Evolutionary conservation across 2,888 invertebrate species (phyloP), one percentile per base, ranked within the genome.

Genomic region (Eupithecia inturbata): DNA sequence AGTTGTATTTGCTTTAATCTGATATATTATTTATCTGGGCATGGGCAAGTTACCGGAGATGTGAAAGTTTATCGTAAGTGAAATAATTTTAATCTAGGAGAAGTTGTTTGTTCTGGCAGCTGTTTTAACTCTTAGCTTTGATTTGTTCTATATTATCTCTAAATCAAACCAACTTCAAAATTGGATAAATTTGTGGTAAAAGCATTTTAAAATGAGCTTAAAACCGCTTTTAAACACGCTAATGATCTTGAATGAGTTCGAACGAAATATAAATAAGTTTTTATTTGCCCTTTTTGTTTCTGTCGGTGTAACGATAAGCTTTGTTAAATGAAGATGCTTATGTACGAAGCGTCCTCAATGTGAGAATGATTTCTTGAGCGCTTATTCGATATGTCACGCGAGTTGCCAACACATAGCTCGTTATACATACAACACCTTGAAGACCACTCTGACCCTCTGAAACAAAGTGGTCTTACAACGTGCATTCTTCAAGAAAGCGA

Each of bases 31-130:
- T 71, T 57, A 67, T 28, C 16, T 60, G 26, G 14, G 4, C 57
- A n/a, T 6, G n/a, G 4, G 22, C 22, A 53, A 3, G 1, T 45
- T 5, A n/a, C 9, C 22, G 22, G 22, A 53, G 3, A 22, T 49
- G 49, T 41, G 16, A 16, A 7, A 45, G 45, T 6, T 6, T 19
- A 45, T 19, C 7, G 1, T 45, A 45, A 19, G n/a, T 1, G 7
- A 0, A 45, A 45, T 14, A 39, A 14, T n/a, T 19, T 1, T 49
- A n/a, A 10, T 22, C 10, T 53, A 22, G 22, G 53, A 53, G 22
- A 53, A 53, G 22, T 22, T n/a, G 45, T 60, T 60, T 26, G 28
- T 60, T 26, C 60, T 26, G 60, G 60, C 60, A 60, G 60, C 60
- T 60, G 16, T 60, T 60, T 28, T 6, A 45, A 60, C 5, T 60